Base-by-base conservation (phyloP, 2,888 invertebrate species). In the Epinotia bilunana region DNA sequence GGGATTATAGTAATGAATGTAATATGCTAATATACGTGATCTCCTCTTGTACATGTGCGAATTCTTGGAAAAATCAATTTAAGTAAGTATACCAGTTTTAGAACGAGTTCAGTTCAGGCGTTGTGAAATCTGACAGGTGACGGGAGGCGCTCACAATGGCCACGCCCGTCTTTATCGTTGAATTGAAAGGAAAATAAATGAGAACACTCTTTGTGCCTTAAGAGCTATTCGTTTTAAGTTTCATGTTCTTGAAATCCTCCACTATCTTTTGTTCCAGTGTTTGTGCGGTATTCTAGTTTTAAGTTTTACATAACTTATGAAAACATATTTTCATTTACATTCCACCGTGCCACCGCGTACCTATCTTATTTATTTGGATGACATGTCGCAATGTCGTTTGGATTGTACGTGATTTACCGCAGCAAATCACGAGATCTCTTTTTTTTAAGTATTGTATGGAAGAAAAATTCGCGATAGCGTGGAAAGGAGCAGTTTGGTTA, bases 121-220 rank as follows among this genome's bases (percentile, higher is more conserved):
- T 83, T 83, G 85, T 84, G 87, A 88, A 88, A 87, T 88, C 88
- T 90, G 91, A 90, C 91, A 91, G 89, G 85, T 89, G 90, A 89
- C 88, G 85, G 83, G 84, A 83, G 83, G 79, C 80, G 81, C 80
- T 84, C 84, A 90, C 91, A 91, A 90, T 88, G 83, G 83, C 81
- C 82, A 80, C 82, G 79, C 84, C 84, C 83, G 79, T 83, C 84
- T 88, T 90, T 91, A 91, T 91, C 91, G 88, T 87, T 85, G 85
- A 88, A 83, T 87, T 85, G 85, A 88, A 83, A 88, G 87, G 86
- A 80, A 90, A 91, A 92, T 91, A 90, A 91, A 91, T 88, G 88
- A 87, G 86, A 87, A 83, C 85, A 88, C 85, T 88, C 91, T 90
- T 90, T 88, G 85, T 87, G 82, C 81, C 88, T 86, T 86, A 85